Evolutionary conservation across 2,888 invertebrate species (phyloP).

Genomic region (Volucella inanis): DNA sequence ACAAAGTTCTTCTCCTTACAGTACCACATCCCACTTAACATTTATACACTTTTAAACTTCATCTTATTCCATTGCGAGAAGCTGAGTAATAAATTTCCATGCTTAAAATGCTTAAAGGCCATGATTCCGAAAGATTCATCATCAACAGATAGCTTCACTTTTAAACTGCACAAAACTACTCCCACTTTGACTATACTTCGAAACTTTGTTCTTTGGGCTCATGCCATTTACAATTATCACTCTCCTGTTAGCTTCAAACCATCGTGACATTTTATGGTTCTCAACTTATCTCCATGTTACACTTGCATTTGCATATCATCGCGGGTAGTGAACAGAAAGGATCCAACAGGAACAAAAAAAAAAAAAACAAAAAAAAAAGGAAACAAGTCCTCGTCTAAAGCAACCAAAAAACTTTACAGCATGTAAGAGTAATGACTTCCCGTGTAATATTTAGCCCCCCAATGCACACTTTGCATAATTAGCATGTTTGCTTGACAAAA

Average conservation of each 20-base stretch:
- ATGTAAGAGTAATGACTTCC: constrained; percentile 63
- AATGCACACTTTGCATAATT: constrained; percentile 69
- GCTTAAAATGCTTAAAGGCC: not conserved
- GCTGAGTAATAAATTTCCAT: constrained; percentile 1
- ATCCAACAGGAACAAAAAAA: constrained; percentile 5
- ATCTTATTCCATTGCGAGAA: too few relatives aligned
- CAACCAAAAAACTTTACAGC: constrained; percentile 52
- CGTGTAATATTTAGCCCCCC: constrained; percentile 67
- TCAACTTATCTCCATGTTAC: constrained; percentile 62
- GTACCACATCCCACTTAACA: too few relatives aligned
- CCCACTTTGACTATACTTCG: constrained; percentile 19
- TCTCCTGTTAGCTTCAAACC: constrained; percentile 49
- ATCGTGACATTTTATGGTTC: constrained; percentile 53
- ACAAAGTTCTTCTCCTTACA: too few relatives aligned
- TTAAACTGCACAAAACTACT: not conserved
- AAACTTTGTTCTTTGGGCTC: not conserved
- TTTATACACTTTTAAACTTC: too few relatives aligned
- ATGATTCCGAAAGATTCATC: constrained; percentile 18
- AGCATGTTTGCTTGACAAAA: constrained; percentile 59
- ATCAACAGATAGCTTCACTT: constrained; percentile 36
- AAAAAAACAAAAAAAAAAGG: too few relatives aligned
- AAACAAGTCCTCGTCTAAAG: too few relatives aligned
- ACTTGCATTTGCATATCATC: constrained; percentile 67
- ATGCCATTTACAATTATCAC: constrained; percentile 42
- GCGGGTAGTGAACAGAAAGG: constrained; percentile 19